Conservation (phyloP, 1,140 invertebrate species). For the Brachionus rotundiformis region DNA sequence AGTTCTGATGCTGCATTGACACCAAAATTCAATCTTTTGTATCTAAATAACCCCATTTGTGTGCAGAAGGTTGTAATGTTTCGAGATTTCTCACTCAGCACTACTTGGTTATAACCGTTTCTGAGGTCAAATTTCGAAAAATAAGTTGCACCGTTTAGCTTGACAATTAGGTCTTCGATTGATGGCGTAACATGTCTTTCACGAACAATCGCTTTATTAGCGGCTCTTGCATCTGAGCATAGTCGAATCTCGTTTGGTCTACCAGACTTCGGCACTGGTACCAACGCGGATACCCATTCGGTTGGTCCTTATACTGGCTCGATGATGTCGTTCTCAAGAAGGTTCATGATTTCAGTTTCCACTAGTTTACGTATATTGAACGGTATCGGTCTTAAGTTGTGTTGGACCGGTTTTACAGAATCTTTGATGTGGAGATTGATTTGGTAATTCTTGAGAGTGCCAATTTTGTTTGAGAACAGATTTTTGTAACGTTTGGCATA, state of each 20-base stretch:
- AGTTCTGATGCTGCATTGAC: slow-evolving; percentile 17
- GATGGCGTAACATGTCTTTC: background rate
- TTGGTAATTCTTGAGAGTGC: background rate
- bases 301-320: slow-evolving; percentile 55
- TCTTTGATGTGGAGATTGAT: background rate
- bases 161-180: background rate
- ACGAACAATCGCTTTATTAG: background rate
- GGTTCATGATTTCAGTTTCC: background rate
- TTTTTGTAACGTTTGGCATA: background rate
- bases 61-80: background rate
- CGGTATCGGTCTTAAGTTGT: background rate
- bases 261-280: slow-evolving; percentile 56
- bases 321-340: slow-evolving; percentile 55
- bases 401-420: background rate
- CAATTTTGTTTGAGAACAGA: background rate
- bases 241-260: slow-evolving; percentile 39
- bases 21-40: slow-evolving; percentile 12
- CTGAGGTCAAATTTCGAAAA: background rate
- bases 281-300: slow-evolving; percentile 57
- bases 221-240: background rate
- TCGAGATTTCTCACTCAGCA: background rate
- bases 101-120: background rate
- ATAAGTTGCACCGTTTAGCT: background rate
- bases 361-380: background rate
- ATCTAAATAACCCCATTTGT: background rate